Evolutionary conservation across 1,140 invertebrate genomes (phyloP).

Genomic region (Gryon sp.): DNA sequence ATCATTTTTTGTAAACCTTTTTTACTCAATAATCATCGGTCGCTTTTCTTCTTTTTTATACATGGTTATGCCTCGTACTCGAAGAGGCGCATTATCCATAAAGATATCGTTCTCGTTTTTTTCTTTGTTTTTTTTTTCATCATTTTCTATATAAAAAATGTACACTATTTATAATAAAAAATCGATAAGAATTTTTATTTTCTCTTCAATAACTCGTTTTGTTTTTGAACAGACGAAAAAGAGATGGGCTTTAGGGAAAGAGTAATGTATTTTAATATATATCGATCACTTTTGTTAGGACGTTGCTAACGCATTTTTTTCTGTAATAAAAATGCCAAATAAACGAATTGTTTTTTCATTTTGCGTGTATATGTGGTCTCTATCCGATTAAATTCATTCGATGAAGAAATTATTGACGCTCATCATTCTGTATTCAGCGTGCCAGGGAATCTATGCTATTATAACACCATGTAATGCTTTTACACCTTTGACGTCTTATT

Average conservation of each 20-base stretch:
- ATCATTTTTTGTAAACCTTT: constrained; percentile 6
- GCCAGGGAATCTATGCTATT: constrained; percentile 58
- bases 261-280: constrained; percentile 38
- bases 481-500: constrained; percentile 22
- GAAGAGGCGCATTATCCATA: constrained; percentile 65
- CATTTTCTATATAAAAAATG: constrained; percentile 78
- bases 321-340: constrained; percentile 16
- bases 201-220: constrained; percentile 25
- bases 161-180: constrained; percentile 80
- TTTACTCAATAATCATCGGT: constrained; percentile 32
- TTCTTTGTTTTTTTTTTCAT: too few relatives aligned
- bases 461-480: constrained; percentile 25
- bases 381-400: constrained; percentile 30
- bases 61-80: constrained; percentile 44
- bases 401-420: constrained; percentile 35
- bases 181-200: constrained; percentile 72
- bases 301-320: constrained; percentile 56
- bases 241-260: constrained; percentile 29
- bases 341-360: constrained; percentile 22
- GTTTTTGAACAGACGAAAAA: constrained; percentile 71
- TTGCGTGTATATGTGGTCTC: constrained; percentile 12
- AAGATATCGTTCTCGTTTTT: constrained; percentile 70
- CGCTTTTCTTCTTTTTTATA: constrained; percentile 55
- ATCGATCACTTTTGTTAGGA: constrained; percentile 66
- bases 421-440: constrained; percentile 27